A percentile compares a stretch with the other conserved stretches of the same genome.
These are phyloP conservation scores for Sicus ferrugineus DNA, from an alignment of 2,888 invertebrate species.

Conservation along the genomic window DNA sequence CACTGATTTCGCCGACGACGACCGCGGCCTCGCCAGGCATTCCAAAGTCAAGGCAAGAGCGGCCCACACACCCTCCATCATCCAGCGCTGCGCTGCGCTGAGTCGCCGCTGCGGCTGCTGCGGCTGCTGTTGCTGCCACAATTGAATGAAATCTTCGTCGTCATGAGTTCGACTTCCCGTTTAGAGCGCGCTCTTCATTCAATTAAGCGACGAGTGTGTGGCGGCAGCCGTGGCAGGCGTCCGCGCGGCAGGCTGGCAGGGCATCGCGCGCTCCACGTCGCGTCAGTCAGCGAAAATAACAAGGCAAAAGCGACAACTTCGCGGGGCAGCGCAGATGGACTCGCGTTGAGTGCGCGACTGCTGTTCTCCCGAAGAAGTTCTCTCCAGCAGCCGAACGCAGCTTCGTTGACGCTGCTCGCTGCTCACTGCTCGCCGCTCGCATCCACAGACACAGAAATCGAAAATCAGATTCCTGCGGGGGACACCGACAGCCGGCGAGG, in stretches of 20 bases:
- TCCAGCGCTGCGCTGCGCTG: not conserved
- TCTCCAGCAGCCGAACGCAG: too few relatives aligned
- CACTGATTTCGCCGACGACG: not conserved
- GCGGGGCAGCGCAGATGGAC: too few relatives aligned
- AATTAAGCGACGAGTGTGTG: slow-evolving; percentile 62
- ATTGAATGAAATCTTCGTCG: slow-evolving; percentile 39
- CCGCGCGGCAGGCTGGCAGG: not conserved
- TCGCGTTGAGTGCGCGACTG: too few relatives aligned
- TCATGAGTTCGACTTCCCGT: slow-evolving; percentile 59
- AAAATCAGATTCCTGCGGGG: too few relatives aligned
- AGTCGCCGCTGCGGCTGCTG: not conserved
- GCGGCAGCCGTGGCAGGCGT: slow-evolving; percentile 1
- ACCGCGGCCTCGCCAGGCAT: not conserved
- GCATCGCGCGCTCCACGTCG: not conserved
- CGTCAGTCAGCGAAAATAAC: not conserved
- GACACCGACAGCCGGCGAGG: too few relatives aligned
- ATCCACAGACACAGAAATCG: too few relatives aligned
- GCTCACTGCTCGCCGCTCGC: too few relatives aligned
- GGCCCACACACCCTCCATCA: slow-evolving; percentile 30
- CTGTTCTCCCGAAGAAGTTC: too few relatives aligned
- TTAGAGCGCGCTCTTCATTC: slow-evolving; percentile 62
- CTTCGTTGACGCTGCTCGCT: too few relatives aligned
- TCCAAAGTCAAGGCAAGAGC: slow-evolving; percentile 17
- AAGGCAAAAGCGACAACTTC: too few relatives aligned
- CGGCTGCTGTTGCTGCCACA: slow-evolving; percentile 29